Evolutionary conservation across 2,888 invertebrate genomes (phyloP).

Genomic region (Opisthograptis luteolata): DNA sequence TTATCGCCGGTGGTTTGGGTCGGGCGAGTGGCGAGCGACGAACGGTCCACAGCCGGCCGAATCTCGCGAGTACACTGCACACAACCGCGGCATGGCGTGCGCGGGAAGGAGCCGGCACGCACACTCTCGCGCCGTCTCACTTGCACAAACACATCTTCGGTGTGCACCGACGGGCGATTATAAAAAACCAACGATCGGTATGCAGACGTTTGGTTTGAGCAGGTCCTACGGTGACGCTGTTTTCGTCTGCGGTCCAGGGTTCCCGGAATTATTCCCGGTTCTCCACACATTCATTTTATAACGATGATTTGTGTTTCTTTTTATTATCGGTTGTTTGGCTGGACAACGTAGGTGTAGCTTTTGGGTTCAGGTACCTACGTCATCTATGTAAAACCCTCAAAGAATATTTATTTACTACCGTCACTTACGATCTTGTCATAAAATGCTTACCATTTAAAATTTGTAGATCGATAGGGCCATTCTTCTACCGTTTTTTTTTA

Average conservation of each 20-base stretch:
- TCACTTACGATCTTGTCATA: too few species aligned
- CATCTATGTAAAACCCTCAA: constrained; percentile 10
- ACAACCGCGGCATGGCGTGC: constrained; percentile 74
- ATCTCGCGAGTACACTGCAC: constrained; percentile 77
- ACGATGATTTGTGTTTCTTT: constrained; percentile 35
- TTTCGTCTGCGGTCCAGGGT: constrained; percentile 82
- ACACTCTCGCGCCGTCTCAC: constrained; percentile 54
- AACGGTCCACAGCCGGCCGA: constrained; percentile 61
- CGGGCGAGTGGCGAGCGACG: constrained; percentile 55
- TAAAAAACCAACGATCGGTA: constrained; percentile 84
- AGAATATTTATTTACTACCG: neutral
- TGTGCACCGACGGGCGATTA: constrained; percentile 53
- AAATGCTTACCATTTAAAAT: too few species aligned
- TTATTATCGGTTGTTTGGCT: constrained; percentile 23
- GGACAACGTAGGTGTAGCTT: constrained; percentile 9
- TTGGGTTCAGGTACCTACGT: constrained; percentile 15
- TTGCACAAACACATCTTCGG: constrained; percentile 52
- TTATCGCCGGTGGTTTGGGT: constrained; percentile 75
- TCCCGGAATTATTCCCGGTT: constrained; percentile 57
- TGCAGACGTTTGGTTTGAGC: constrained; percentile 84
- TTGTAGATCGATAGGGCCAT: too few species aligned
- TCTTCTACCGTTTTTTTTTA: too few species aligned
- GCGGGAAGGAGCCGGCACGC: constrained; percentile 67
- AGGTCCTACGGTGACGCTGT: constrained; percentile 83
- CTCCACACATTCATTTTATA: constrained; percentile 48